Percentiles rank a stretch among this genome's conserved stretches.
These are phyloP conservation scores for Microtus montanus DNA, from an alignment of 2,113 vertebrate genomes.

Conservation along the genomic window DNA sequence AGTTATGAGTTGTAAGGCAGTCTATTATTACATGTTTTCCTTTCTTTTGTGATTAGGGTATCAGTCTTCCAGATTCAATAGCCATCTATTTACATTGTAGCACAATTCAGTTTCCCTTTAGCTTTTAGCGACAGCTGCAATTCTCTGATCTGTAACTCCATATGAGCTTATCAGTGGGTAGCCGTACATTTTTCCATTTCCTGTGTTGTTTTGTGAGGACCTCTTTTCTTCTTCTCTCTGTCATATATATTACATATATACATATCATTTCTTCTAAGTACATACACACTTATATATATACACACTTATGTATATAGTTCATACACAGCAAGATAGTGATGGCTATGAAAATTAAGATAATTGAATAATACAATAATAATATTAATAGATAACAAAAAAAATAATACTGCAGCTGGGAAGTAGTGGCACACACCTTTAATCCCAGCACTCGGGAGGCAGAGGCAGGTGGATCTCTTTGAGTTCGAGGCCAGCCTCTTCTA, in stretches of 20 bases:
- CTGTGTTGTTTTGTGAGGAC: neutral
- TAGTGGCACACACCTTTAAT: too few species aligned
- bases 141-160: constrained; percentile 44
- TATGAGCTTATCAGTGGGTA: constrained; percentile 42
- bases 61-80: constrained; percentile 45
- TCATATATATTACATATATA: neutral
- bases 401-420: neutral
- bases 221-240: neutral
- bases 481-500: too few species aligned
- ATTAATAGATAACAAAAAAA: neutral
- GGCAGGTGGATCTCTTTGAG: too few species aligned
- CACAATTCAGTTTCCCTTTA: constrained; percentile 41
- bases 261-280: neutral
- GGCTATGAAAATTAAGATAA: neutral
- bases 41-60: constrained; percentile 41
- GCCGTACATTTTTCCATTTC: neutral
- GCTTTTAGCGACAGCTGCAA: neutral
- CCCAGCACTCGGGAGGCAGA: too few species aligned
- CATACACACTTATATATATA: neutral
- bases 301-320: neutral
- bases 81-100: constrained; percentile 51
- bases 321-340: neutral
- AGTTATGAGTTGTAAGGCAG: neutral
- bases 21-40: constrained; percentile 6
- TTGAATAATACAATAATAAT: neutral